Evolutionary conservation across 2,888 invertebrate genomes (phyloP).

Genomic region (Chironomus tentans): DNA sequence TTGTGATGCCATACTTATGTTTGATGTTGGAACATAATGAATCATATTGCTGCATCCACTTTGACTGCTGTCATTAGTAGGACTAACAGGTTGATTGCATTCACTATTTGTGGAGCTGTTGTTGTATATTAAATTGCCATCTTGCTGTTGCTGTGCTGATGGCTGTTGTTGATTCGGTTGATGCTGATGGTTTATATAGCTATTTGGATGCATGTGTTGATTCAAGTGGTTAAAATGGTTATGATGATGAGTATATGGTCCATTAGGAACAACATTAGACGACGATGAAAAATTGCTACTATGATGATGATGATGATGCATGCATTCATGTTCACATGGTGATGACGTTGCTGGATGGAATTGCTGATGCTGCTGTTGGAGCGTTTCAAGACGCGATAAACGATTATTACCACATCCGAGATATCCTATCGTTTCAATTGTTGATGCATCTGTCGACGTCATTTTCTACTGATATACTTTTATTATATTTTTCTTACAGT

Average conservation of each 20-base stretch:
- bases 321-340: constrained; percentile 38
- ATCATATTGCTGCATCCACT: constrained; percentile 24
- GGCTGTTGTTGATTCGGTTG: neutral
- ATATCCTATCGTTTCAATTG: constrained; percentile 21
- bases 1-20: constrained; percentile 14
- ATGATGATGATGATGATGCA: constrained; percentile 36
- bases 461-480: neutral
- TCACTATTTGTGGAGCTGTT: constrained; percentile 23
- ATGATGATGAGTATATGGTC: constrained; percentile 22
- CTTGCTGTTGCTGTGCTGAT: constrained; percentile 1
- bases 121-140: constrained; percentile 24
- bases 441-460: constrained; percentile 17
- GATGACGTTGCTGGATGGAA: constrained; percentile 28
- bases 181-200: neutral
- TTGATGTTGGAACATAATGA: constrained; percentile 20
- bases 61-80: constrained; percentile 15
- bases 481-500: neutral
- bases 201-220: constrained; percentile 21
- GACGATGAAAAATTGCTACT: constrained; percentile 5
- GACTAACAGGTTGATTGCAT: constrained; percentile 17
- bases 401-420: constrained; percentile 4
- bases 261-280: neutral
- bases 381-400: constrained; percentile 11
- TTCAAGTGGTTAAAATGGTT: constrained; percentile 23
- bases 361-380: constrained; percentile 25